These are phyloP conservation scores for Pocillopora grandis DNA, from an alignment of 92 coral and sea anemone species.

Conservation along the genomic window DNA sequence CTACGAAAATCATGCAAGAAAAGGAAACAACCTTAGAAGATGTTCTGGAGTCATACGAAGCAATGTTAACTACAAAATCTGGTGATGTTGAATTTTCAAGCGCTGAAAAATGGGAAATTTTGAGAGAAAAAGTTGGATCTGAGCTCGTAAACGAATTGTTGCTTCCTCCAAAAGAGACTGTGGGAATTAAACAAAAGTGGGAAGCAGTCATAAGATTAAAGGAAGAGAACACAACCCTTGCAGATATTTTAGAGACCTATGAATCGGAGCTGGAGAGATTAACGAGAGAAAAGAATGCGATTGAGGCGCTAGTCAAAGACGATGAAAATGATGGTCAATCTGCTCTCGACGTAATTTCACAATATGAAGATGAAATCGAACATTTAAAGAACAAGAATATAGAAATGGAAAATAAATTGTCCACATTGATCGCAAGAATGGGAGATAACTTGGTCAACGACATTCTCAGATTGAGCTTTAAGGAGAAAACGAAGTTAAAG, in stretches of 20 bases:
- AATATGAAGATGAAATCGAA: conserved; percentile 56
- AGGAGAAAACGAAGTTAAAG: not conserved
- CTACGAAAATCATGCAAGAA: conserved; percentile 49
- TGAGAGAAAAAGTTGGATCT: conserved; percentile 34
- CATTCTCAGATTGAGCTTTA: not conserved
- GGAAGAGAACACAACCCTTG: conserved; percentile 49
- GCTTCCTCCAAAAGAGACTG: conserved; percentile 7
- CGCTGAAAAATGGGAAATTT: not conserved
- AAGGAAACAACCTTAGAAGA: not conserved
- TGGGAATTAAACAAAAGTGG: conserved; percentile 14
- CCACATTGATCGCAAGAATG: conserved; percentile 8
- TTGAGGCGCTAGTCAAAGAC: conserved; percentile 29
- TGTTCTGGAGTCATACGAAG: conserved; percentile 4
- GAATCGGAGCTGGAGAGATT: conserved; percentile 29
- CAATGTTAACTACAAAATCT: not conserved
- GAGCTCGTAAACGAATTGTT: conserved; percentile 46
- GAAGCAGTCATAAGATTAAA: conserved; percentile 49
- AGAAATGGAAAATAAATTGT: conserved; percentile 14
- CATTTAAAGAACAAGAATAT: conserved; percentile 1
- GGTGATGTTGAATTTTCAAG: not conserved
- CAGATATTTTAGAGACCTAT: conserved; percentile 42
- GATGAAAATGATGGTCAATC: conserved; percentile 36
- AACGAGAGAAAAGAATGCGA: conserved; percentile 52
- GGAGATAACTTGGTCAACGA: conserved; percentile 23
- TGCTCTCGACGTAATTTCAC: conserved; percentile 55